phyloP scores from a whole-genome alignment of 2,888 invertebrate species.

The Slavum lentiscoides region DNA sequence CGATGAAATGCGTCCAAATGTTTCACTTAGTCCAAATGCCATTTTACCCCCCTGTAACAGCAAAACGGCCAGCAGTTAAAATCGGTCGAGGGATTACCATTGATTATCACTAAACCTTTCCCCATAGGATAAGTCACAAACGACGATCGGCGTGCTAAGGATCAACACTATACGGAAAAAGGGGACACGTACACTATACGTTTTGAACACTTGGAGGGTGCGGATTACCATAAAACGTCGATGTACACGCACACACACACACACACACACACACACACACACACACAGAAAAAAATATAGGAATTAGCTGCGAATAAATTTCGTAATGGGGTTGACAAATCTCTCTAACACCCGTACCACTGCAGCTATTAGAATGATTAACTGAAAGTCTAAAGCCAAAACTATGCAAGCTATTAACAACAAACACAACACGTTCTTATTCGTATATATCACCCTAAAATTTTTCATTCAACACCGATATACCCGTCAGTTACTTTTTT shows the following conservation, averaged over 20 bases:
- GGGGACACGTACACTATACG: slow-evolving; percentile 23
- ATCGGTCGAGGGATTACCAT: slow-evolving; percentile 53
- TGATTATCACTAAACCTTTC: slow-evolving; percentile 53
- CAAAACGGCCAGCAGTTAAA: slow-evolving; percentile 50
- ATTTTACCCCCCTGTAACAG: slow-evolving; percentile 23
- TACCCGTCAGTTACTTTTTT: too few species aligned
- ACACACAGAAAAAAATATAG: background rate
- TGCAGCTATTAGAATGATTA: slow-evolving; percentile 34
- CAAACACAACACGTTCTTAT: too few species aligned
- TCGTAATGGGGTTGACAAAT: slow-evolving; percentile 47
- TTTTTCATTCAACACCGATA: too few species aligned
- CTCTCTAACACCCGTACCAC: background rate
- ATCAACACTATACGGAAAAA: slow-evolving; percentile 30
- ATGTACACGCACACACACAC: slow-evolving; percentile 10
- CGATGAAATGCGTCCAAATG: slow-evolving; percentile 55
- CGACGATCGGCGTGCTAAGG: slow-evolving; percentile 46
- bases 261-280: slow-evolving; percentile 9
- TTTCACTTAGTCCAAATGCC: slow-evolving; percentile 55
- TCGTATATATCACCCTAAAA: too few species aligned
- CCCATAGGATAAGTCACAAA: slow-evolving; percentile 53
- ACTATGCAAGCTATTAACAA: too few species aligned
- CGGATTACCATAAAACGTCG: slow-evolving; percentile 49
- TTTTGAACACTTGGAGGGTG: slow-evolving; percentile 43
- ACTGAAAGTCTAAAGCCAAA: slow-evolving; percentile 1
- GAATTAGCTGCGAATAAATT: slow-evolving; percentile 44